phyloP scores from a whole-genome alignment of 2,797 vertebrate genomes.

The Tinamus major region DNA sequence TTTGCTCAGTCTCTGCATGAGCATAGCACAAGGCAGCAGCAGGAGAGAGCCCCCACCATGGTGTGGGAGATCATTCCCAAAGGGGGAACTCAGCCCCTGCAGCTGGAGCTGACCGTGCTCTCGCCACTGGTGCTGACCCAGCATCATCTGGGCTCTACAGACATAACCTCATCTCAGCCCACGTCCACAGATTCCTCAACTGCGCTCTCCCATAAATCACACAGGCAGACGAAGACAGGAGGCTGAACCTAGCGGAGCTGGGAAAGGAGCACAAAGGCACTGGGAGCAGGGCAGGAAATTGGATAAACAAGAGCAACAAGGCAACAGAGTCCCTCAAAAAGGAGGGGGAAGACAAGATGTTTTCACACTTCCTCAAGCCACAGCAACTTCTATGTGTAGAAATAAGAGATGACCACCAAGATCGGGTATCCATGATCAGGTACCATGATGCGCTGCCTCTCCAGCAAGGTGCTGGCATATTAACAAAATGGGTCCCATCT shows the following conservation, averaged over 20 bases:
- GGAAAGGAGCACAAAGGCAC: not conserved
- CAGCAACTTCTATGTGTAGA: not conserved
- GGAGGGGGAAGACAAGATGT: not conserved
- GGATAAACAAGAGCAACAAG: accelerated
- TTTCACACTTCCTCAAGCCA: not conserved
- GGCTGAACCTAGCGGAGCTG: not conserved
- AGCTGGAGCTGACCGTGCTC: conserved; percentile 17
- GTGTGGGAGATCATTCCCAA: not conserved
- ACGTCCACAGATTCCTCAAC: not conserved
- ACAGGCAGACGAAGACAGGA: not conserved
- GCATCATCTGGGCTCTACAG: conserved; percentile 22
- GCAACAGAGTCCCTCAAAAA: not conserved
- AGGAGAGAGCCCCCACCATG: accelerated
- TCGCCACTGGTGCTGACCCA: not conserved
- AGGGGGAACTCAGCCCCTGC: not conserved
- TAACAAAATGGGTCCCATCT: not conserved
- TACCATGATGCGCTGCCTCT: not conserved
- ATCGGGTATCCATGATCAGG: accelerated
- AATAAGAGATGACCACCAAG: not conserved
- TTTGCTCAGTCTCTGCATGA: not conserved
- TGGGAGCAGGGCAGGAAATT: not conserved
- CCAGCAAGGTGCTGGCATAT: accelerated
- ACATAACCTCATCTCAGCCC: conserved; percentile 66
- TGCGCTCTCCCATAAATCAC: not conserved
- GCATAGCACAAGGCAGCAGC: not conserved